Evolutionary conservation across 2,113 vertebrate species (phyloP).

Genomic region (Brachirus orientalis): DNA sequence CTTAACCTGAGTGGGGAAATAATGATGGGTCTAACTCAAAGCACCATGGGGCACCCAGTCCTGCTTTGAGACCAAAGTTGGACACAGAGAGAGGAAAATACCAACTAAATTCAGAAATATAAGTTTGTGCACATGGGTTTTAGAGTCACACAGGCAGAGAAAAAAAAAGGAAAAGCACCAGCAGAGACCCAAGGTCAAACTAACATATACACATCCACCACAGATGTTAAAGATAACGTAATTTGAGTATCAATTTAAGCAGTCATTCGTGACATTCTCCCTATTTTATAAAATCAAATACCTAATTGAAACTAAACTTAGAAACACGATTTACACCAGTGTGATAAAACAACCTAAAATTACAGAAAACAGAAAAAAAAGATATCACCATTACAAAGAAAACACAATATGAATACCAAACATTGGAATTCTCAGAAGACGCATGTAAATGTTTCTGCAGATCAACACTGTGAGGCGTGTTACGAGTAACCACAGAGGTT

Average conservation of each 20-base stretch:
- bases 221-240: constrained; percentile 32
- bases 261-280: neutral
- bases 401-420: neutral
- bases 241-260: constrained; percentile 3
- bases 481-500: neutral
- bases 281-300: neutral
- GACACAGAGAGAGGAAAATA: neutral
- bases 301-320: neutral
- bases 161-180: neutral
- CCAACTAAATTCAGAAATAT: neutral
- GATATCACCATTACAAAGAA: neutral
- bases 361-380: too few species aligned
- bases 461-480: neutral
- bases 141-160: neutral
- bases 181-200: constrained; percentile 10
- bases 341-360: too few species aligned
- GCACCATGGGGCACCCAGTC: neutral
- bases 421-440: neutral
- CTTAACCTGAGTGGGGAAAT: constrained; percentile 24
- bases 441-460: neutral
- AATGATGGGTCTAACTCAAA: neutral
- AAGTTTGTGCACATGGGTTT: neutral
- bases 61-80: neutral
- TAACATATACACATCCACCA: constrained; percentile 52
- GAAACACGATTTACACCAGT: neutral